Base-by-base conservation (phyloP, 2,113 vertebrate species). In the Genyomyrus donnyi region DNA sequence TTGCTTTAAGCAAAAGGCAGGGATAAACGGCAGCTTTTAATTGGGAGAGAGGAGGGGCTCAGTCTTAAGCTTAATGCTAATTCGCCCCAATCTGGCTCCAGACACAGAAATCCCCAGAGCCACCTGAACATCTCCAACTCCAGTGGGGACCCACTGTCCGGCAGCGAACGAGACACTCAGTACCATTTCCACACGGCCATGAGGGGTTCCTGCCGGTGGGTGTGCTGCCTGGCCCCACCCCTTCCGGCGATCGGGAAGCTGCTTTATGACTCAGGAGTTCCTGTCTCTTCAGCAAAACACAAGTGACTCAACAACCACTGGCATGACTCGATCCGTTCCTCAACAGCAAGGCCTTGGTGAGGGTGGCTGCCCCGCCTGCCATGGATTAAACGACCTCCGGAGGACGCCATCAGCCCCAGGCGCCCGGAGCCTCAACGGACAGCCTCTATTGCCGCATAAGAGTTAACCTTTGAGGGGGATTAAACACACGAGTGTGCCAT, bases 1-100 rank as follows among this genome's bases (percentile, higher is more conserved):
- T 95, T 93, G 92, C 92, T 94, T 94, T 92, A 91, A 93, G 93
- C 90, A 89, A 85, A 93, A 94, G 92, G 94, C 91, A 93, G 92
- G 88, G 92, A 92, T 62, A 24, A 93, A 92, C 91, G 93, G 93
- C 93, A 56, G 93, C 91, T 91, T 94, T 92, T 94, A 94, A 95
- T 94, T 94, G 94, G 93, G 89, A 93, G 35, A 19, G 74, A 80
- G 74, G 74, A 35, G 92, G 91, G 93, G 93, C 74, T 90, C 89
- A 92, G 92, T 93, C 92, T 90, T 91, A 91, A 92, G 92, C 91
- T 94, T 93, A 93, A 8, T 83, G 92, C 92, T 93, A 93, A 93
- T 91, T 91, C 86, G 88, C 91, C 27, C 62, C 62, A 31, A 70
- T 31, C 62, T 70, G 74, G 35, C 74, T 80, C 31, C 74, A 80